Conservation (phyloP, 2,888 invertebrate species). For the Rapana venosa region DNA sequence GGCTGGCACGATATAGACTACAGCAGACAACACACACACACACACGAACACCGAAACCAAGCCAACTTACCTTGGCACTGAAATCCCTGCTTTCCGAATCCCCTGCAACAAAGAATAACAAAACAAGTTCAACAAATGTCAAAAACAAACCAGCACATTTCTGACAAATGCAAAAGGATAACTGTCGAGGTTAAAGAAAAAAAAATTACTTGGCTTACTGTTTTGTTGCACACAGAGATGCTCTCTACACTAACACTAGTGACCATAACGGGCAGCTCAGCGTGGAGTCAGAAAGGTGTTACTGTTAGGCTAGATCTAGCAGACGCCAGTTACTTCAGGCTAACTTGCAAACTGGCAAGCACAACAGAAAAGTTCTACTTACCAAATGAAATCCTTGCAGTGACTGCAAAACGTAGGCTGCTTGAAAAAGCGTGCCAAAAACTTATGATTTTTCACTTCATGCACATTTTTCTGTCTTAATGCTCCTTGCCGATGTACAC, state of each 20-base stretch:
- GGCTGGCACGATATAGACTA: not conserved
- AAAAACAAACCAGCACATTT: not conserved
- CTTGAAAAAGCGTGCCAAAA: constrained; percentile 99
- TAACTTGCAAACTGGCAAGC: not conserved
- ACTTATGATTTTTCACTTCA: constrained; percentile 99
- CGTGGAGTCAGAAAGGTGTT: not conserved
- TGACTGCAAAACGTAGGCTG: constrained; percentile 99
- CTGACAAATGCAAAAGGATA: not conserved
- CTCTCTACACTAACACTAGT: not conserved
- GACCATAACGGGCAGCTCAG: not conserved
- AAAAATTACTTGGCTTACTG: not conserved
- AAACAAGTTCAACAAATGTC: constrained; percentile 64
- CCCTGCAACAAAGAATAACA: constrained; percentile 85
- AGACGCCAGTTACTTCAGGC: not conserved
- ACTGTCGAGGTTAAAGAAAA: not conserved
- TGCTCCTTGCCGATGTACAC: constrained; percentile 85
- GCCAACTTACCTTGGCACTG: constrained; percentile 96
- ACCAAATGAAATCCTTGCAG: constrained; percentile 99
- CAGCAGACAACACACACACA: not conserved
- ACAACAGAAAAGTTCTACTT: constrained; percentile 80
- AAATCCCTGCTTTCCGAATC: constrained; percentile 99
- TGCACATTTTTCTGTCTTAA: constrained; percentile 99
- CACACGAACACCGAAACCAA: not conserved
- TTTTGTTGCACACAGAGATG: too few relatives aligned
- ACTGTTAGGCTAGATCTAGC: too few relatives aligned